Evolutionary conservation across 2,797 vertebrate species (phyloP).

Genomic region (Linurgus olivaceus): DNA sequence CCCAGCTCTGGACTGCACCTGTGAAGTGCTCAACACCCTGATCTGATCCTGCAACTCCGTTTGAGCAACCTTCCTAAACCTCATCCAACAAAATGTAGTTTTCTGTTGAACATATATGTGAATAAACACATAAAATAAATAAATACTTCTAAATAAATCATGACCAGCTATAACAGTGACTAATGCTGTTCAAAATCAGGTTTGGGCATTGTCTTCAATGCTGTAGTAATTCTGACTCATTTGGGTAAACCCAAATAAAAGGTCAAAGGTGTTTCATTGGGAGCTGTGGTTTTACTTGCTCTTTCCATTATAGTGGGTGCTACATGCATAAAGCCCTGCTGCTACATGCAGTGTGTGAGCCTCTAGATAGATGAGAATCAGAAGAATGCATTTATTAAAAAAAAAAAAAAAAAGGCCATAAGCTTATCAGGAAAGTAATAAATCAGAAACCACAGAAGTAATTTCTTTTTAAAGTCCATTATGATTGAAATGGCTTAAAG

Average conservation of each 20-base stretch:
- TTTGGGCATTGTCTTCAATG: neutral
- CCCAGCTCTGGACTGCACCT: neutral
- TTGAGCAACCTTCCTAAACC: neutral
- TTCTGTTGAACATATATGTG: neutral
- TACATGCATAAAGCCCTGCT: neutral
- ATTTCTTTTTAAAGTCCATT: constrained; percentile 36
- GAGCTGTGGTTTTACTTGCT: neutral
- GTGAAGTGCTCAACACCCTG: neutral
- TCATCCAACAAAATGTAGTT: neutral
- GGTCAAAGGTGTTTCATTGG: neutral
- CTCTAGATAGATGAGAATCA: neutral
- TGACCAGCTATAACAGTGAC: neutral
- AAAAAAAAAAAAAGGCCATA: neutral
- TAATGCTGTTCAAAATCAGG: neutral
- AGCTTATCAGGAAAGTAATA: constrained; percentile 31
- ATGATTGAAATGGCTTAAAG: constrained; percentile 54
- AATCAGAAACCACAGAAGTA: constrained; percentile 23
- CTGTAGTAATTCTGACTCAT: neutral
- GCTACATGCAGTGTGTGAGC: neutral
- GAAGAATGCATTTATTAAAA: neutral
- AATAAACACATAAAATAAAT: neutral
- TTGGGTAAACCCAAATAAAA: constrained; percentile 6
- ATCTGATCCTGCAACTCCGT: neutral
- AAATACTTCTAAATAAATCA: neutral
- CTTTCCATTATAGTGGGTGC: neutral